Percentiles rank a stretch among this genome's conserved stretches.
Evolutionary conservation across 2,797 vertebrate species (phyloP).

Genomic region (Parauchenoglanis ngamensis): DNA sequence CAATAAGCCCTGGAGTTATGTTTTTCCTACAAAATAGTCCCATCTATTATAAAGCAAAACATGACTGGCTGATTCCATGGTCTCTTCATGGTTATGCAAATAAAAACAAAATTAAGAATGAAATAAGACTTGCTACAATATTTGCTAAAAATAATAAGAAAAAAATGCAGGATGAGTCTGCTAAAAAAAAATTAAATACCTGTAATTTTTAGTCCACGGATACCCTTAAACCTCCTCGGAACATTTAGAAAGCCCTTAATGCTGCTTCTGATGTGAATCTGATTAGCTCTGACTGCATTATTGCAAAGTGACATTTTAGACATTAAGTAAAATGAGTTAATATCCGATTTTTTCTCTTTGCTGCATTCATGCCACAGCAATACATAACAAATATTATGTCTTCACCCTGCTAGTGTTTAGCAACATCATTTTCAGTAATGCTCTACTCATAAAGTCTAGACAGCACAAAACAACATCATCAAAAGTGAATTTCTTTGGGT

Average conservation of each 20-base stretch:
- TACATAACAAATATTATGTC: neutral
- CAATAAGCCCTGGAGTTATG: neutral
- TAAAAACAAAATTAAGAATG: neutral
- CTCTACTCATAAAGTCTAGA: slow-evolving; percentile 23
- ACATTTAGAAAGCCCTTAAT: neutral
- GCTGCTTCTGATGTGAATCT: neutral
- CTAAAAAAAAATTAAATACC: neutral
- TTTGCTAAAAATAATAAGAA: neutral
- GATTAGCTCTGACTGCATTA: neutral
- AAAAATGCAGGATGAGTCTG: neutral
- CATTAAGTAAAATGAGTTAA: neutral
- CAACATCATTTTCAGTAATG: slow-evolving; percentile 25
- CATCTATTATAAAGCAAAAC: neutral
- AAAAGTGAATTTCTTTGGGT: slow-evolving; percentile 56
- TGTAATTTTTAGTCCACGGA: neutral
- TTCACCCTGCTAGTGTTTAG: neutral
- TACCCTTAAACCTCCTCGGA: neutral
- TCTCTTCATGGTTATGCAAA: neutral
- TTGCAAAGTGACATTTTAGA: neutral
- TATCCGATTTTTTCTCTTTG: neutral
- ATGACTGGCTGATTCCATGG: neutral
- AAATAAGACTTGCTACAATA: neutral
- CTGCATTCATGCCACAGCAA: neutral
- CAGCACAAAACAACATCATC: slow-evolving; percentile 63
- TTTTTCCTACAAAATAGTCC: neutral